These are phyloP conservation scores for Rhynchonycteris naso DNA, from an alignment of 2,797 vertebrate species.

Conservation along the genomic window DNA sequence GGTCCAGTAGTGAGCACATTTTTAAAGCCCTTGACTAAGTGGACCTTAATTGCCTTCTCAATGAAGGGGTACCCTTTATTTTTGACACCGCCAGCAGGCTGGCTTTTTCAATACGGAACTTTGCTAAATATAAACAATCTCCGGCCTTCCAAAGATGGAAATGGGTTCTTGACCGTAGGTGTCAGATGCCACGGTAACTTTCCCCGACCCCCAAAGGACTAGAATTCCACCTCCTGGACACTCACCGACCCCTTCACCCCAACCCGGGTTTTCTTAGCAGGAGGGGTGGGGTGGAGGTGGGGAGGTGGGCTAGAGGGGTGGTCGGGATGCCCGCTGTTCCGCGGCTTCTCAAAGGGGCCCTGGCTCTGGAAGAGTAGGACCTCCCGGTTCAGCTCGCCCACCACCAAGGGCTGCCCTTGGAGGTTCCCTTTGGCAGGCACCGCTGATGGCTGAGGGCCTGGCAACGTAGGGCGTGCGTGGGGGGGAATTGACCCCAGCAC, in stretches of 20 bases:
- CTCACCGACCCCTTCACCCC: not conserved
- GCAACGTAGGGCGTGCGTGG: not conserved
- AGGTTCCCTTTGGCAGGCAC: not conserved
- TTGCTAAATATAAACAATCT: not conserved
- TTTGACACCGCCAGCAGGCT: not conserved
- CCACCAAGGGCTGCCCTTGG: not conserved
- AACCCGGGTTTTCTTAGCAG: not conserved
- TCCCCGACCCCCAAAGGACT: not conserved
- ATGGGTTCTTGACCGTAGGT: not conserved
- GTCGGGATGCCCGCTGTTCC: not conserved
- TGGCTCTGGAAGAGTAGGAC: not conserved
- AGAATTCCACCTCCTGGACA: not conserved
- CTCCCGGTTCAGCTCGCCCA: not conserved
- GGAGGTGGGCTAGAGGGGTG: not conserved
- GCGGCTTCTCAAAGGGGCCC: not conserved
- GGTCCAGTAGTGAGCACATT: not conserved
- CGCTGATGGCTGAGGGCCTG: not conserved
- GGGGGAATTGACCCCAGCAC: not conserved
- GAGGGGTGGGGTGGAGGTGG: not conserved
- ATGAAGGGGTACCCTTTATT: not conserved
- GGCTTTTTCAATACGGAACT: not conserved
- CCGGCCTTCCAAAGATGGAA: not conserved
- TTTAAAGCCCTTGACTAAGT: not conserved
- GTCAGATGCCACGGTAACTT: not conserved
- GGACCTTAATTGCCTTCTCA: not conserved